Evolutionary conservation across 2,888 invertebrate genomes (phyloP).

Genomic region (Himalopsyche anomala): DNA sequence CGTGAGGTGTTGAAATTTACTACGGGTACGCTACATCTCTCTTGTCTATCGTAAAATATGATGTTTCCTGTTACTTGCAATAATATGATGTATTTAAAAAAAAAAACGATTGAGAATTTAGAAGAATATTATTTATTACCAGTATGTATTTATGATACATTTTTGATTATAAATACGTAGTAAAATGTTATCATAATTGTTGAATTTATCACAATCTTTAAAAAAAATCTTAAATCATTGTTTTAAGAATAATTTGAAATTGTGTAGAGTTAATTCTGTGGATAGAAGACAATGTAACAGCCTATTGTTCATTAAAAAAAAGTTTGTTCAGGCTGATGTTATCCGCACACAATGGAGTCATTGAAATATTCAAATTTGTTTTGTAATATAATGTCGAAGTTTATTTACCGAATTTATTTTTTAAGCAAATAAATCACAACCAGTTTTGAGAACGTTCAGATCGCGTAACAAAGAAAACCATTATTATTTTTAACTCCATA

Average conservation of each 20-base stretch:
- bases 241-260: neutral
- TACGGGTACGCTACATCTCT: neutral
- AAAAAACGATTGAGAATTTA: too few species aligned
- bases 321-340: constrained; percentile 15
- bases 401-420: constrained; percentile 23
- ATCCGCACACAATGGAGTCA: constrained; percentile 42
- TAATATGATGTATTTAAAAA: neutral
- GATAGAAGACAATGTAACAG: constrained; percentile 14
- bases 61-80: neutral
- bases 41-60: constrained; percentile 9
- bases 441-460: constrained; percentile 9
- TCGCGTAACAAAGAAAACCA: constrained; percentile 3
- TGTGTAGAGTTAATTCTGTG: neutral
- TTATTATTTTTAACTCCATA: constrained; percentile 13
- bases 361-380: constrained; percentile 40
- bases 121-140: too few species aligned
- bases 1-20: constrained; percentile 28
- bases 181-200: too few species aligned
- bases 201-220: too few species aligned
- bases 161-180: too few species aligned
- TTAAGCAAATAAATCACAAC: constrained; percentile 30
- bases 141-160: too few species aligned
- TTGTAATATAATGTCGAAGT: constrained; percentile 12
- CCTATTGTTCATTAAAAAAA: constrained; percentile 24
- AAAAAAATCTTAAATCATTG: neutral